These are phyloP conservation scores for Glaucidium brasilianum DNA, from an alignment of 2,113 vertebrate species.

Conservation along the genomic window DNA sequence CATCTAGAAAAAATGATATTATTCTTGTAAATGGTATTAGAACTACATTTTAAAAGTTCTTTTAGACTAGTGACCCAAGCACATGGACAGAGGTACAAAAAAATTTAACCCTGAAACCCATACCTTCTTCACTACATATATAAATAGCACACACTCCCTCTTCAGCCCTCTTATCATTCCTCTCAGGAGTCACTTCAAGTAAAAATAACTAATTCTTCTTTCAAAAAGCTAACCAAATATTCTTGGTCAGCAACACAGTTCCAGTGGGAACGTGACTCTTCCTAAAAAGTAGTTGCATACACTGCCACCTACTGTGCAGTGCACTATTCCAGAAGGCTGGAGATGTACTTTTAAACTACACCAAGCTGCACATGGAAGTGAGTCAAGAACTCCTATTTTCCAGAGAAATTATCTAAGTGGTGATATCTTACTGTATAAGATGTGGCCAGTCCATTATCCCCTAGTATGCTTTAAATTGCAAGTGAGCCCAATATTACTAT, in stretches of 20 bases:
- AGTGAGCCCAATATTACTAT: background rate
- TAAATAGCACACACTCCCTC: background rate
- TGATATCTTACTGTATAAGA: background rate
- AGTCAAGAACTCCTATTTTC: background rate
- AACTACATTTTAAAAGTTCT: background rate
- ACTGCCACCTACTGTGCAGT: background rate
- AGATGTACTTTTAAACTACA: background rate
- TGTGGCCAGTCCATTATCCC: rapidly evolving
- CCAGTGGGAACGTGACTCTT: background rate
- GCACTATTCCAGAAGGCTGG: background rate
- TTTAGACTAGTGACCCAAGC: background rate
- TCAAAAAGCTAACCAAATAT: background rate
- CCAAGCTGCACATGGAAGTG: background rate
- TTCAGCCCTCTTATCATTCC: background rate
- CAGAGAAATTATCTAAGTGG: background rate
- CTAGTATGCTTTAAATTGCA: background rate
- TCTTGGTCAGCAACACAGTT: background rate
- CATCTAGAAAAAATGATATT: conserved; percentile 70
- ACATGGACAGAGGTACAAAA: background rate
- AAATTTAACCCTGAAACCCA: background rate
- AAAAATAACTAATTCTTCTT: background rate
- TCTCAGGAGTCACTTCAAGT: background rate
- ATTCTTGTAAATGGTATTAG: background rate
- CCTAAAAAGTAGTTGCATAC: background rate
- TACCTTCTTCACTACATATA: background rate